A percentile compares a stretch with the other conserved stretches of the same genome.
phyloP scores from a whole-genome alignment of 2,797 vertebrate genomes.

The Sebastes kiyomatsui region DNA sequence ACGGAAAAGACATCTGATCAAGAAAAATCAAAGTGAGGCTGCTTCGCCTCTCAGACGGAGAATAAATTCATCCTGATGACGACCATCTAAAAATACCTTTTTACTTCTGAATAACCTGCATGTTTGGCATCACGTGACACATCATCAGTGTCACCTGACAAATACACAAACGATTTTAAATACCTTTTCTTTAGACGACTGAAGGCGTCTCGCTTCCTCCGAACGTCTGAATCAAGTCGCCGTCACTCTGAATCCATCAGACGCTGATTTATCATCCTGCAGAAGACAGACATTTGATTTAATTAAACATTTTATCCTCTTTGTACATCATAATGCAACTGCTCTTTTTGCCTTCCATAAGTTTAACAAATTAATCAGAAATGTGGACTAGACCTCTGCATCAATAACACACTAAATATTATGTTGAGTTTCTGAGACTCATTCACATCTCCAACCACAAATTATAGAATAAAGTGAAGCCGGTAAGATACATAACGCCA shows the following conservation, averaged over 20 bases:
- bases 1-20: slow-evolving; percentile 29
- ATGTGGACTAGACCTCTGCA: neutral
- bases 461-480: neutral
- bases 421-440: neutral
- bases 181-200: neutral
- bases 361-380: neutral
- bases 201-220: neutral
- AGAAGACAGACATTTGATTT: neutral
- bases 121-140: neutral
- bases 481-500: no score
- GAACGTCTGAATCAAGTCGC: neutral
- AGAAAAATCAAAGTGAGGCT: slow-evolving; percentile 23
- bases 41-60: slow-evolving; percentile 20
- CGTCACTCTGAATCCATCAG: neutral
- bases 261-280: neutral
- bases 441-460: neutral
- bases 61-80: slow-evolving; percentile 11
- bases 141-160: neutral
- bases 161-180: neutral
- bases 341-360: neutral
- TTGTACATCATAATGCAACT: neutral
- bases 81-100: slow-evolving; percentile 25
- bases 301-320: neutral
- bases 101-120: neutral
- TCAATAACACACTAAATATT: neutral